Evolutionary conservation across 2,888 invertebrate genomes (phyloP), one percentile per base, ranked within the genome.

Genomic region (Meganola albula): DNA sequence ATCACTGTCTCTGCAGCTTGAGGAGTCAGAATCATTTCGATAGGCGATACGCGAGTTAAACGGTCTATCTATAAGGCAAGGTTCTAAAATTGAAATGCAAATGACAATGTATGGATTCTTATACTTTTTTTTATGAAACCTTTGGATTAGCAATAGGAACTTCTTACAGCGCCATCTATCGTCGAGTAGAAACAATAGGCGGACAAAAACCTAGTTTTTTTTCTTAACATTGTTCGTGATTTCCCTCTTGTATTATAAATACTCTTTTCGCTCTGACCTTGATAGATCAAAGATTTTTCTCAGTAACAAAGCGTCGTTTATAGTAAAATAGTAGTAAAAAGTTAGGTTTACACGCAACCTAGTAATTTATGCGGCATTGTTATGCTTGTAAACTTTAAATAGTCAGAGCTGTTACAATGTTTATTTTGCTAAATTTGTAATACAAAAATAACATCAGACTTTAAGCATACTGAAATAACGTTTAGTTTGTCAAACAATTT

Each of bases 181-280:
- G 69, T 40, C 58, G 60, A 61, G 60, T 74, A 75, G 78, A 73
- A 68, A 80, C 70, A 72, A 59, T 75, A 69, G 22, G 1, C 1
- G 61, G 61, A 65, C 59, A 55, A 53, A 71, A 68, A 73, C 67
- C 51, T 37, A 53, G n/a, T n/a, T n/a, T n/a, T n/a, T n/a, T n/a
- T n/a, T n/a, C n/a, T n/a, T n/a, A n/a, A 32, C 3, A 12, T 28
- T 26, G 16, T 27, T 22, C 28, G 23, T 37, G 44, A 58, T 68
- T 70, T 55, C 52, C 56, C 41, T 56, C 31, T 14, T 30, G 55
- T 56, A n/a, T 47, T 60, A 46, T 16, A 16, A 16, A 16, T 16
- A 5, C 8, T 20, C n/a, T 20, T 27, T 34, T 28, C 24, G 24
- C 28, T 44, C 21, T 47, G 51, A 51, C 51, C 54, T 52, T 53